Evolutionary conservation across 2,797 vertebrate genomes (phyloP), one percentile per base, ranked within the genome.

Genomic region (Rallus crepitans): DNA sequence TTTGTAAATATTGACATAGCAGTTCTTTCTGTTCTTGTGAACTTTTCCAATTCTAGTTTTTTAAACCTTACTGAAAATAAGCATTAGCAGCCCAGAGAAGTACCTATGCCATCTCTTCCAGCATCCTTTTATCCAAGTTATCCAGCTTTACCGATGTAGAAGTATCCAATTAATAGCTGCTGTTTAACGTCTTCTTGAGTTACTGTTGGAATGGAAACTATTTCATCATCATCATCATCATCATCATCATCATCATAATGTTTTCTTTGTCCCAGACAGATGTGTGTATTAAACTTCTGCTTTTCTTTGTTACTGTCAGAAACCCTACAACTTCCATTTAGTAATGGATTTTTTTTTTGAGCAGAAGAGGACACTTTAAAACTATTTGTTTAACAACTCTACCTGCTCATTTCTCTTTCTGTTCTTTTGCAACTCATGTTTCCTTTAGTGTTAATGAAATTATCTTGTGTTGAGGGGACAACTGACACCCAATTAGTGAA

Each of bases 1-100:
- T 95, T 48, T 89, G 42, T 90, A 93, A 95, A 95, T 93, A 90
- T 69, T 95, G 90, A 79, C 56, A 19, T 57, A 66, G 61, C n/a
- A 52, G 23, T 82, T 86, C 84, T 80, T 80, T 83, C 57, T 56
- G 27, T 88, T 80, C n/a, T 17, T 78, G 18, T 52, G 60, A 84
- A 45, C 55, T 93, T 76, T 40, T 65, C 39, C 66, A 65, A 11
- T 89, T 93, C 8, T 33, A 71, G 5, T 64, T 93, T 93, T 93
- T 71, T 25, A 84, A 24, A 55, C 6, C 12, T 55, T 69, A 63
- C 33, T 69, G 50, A 59, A 52, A 57, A 4, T 61, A 81, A 91
- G 13, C 27, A 50, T 53, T 89, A 82, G 30, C 35, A 52, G 75
- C 59, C n/a, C 48, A 87, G 25, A 53, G 2, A 1, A 1, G 60